Conservation (phyloP, 1,140 invertebrate species). For the Trigoniulus corallinus region DNA sequence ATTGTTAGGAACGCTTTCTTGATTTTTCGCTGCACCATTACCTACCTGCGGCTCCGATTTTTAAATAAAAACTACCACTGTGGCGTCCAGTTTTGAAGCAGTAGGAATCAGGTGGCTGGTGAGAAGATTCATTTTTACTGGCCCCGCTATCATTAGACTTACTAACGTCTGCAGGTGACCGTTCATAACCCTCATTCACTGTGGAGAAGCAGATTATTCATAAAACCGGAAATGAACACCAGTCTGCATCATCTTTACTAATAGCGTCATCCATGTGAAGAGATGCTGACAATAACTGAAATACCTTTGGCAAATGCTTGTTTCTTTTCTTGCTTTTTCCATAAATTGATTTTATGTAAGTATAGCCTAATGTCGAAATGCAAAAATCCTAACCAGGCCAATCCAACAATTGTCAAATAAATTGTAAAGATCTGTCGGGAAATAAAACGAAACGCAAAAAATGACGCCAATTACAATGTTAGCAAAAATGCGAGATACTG, state of each 20-base stretch:
- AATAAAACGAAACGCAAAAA: constrained; percentile 15
- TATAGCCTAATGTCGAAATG: constrained; percentile 41
- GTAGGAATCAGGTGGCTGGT: constrained; percentile 16
- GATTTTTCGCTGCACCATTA: too few species aligned
- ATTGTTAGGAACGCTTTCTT: too few species aligned
- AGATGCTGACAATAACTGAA: too few species aligned
- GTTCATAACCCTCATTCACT: too few species aligned
- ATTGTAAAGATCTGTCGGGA: constrained; percentile 38
- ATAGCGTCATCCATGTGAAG: neutral
- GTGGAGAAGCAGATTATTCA: too few species aligned
- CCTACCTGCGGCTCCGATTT: constrained; percentile 48
- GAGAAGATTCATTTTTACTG: too few species aligned
- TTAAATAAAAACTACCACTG: constrained; percentile 51
- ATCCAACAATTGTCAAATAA: constrained; percentile 34
- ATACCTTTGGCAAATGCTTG: too few species aligned
- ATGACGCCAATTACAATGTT: too few species aligned
- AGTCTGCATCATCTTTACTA: constrained; percentile 10
- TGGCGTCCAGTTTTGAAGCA: constrained; percentile 32
- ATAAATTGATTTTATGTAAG: constrained; percentile 24
- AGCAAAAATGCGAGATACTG: too few species aligned
- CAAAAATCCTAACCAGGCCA: constrained; percentile 39
- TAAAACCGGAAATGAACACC: too few species aligned
- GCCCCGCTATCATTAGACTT: too few species aligned
- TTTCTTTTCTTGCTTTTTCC: neutral
- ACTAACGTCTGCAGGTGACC: too few species aligned